These are phyloP conservation scores for Lasiurus borealis DNA, from an alignment of 2,113 vertebrate genomes.

Conservation along the genomic window DNA sequence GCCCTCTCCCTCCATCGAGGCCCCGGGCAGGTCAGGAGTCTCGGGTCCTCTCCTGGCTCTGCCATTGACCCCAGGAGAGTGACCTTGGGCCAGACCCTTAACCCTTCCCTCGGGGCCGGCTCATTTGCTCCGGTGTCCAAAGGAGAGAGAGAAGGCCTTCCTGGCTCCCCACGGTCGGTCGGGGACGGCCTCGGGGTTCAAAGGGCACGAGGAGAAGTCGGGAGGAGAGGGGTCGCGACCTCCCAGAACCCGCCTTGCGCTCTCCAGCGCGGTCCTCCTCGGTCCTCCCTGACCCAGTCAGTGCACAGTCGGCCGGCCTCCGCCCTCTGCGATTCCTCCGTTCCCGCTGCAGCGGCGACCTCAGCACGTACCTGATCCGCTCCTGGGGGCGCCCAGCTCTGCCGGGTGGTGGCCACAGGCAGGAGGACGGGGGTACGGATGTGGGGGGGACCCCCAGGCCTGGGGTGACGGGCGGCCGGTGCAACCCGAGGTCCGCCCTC, in stretches of 20 bases:
- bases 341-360: constrained; percentile 61
- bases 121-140: background rate
- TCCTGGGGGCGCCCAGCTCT: constrained; percentile 65
- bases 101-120: constrained; percentile 30
- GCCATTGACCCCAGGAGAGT: constrained; percentile 49
- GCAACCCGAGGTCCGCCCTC: background rate
- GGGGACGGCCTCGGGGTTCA: background rate
- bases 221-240: constrained; percentile 10
- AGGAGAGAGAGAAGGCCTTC: background rate
- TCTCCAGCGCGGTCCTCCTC: background rate
- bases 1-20: background rate
- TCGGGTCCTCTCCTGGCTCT: constrained; percentile 38
- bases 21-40: background rate
- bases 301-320: background rate
- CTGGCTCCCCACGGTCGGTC: background rate
- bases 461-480: background rate
- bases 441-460: background rate
- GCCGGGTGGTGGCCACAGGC: background rate
- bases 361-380: constrained; percentile 81
- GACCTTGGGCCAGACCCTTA: constrained; percentile 77
- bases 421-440: background rate
- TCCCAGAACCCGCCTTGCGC: constrained; percentile 17
- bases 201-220: background rate
- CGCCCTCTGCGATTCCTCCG: constrained; percentile 40
- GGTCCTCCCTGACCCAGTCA: constrained; percentile 32